A percentile compares a stretch with the other conserved stretches of the same genome.
These are phyloP conservation scores for Phalanger gymnotis DNA, from an alignment of 2,797 vertebrate species.

Conservation along the genomic window DNA sequence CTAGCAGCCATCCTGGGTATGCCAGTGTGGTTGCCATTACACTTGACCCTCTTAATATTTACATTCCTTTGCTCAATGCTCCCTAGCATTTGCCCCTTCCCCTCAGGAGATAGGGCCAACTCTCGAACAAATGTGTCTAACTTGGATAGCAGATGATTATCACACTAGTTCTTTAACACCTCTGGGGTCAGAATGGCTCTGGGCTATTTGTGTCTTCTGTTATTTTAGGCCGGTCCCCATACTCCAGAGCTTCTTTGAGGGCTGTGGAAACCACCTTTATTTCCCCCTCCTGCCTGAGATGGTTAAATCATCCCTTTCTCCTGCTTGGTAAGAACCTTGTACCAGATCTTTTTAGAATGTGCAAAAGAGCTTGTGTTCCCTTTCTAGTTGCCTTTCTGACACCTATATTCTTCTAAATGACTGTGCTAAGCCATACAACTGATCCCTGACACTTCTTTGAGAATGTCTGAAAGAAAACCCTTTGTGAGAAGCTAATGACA, in stretches of 20 bases:
- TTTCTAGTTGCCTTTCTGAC: not conserved
- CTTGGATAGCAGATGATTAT: not conserved
- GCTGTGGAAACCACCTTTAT: not conserved
- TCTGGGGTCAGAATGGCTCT: not conserved
- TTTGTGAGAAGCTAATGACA: not conserved
- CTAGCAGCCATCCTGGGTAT: too few species aligned
- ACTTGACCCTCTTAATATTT: not conserved
- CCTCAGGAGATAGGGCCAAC: not conserved
- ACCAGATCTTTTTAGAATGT: not conserved
- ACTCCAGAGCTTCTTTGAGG: not conserved
- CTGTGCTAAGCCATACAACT: not conserved
- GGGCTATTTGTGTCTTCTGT: not conserved
- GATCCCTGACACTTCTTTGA: not conserved
- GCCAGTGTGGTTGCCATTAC: too few species aligned
- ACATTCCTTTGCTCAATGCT: not conserved
- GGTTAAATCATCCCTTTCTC: not conserved
- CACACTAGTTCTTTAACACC: not conserved
- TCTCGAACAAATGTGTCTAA: not conserved
- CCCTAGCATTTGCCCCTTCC: not conserved
- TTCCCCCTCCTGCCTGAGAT: not conserved
- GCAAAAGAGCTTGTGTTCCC: not conserved
- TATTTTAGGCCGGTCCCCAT: not conserved
- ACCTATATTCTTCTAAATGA: not conserved
- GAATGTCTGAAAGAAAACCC: not conserved
- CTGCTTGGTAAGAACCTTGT: not conserved